These are phyloP conservation scores for Goniozus legneri DNA, from an alignment of 1,140 invertebrate species.

Conservation along the genomic window DNA sequence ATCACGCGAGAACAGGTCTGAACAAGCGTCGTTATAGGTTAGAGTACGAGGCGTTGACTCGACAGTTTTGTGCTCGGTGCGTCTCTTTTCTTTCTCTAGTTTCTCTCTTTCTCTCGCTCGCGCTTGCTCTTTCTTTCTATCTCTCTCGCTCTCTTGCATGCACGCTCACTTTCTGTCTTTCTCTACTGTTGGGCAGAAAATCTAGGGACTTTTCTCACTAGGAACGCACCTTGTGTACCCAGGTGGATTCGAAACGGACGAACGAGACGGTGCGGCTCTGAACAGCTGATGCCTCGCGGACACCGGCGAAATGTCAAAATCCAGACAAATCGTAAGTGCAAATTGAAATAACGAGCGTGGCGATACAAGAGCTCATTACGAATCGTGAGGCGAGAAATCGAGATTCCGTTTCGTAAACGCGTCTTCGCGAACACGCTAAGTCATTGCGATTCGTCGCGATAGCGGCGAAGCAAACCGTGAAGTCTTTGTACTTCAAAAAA, in stretches of 20 bases:
- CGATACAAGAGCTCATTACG: too few relatives aligned
- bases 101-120: too few relatives aligned
- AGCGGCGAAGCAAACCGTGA: constrained; percentile 3
- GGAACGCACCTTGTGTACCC: constrained; percentile 13
- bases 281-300: constrained; percentile 50
- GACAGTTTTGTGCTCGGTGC: too few relatives aligned
- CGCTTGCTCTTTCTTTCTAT: too few relatives aligned
- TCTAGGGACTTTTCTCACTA: constrained; percentile 41
- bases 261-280: constrained; percentile 37
- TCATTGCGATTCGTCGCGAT: constrained; percentile 3
- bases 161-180: background rate
- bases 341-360: too few relatives aligned
- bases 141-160: constrained; percentile 13
- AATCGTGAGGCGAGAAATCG: too few relatives aligned
- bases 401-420: too few relatives aligned
- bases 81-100: too few relatives aligned
- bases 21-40: too few relatives aligned
- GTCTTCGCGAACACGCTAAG: too few relatives aligned
- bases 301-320: constrained; percentile 56
- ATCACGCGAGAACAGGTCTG: too few relatives aligned
- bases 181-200: background rate
- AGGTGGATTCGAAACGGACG: too few relatives aligned
- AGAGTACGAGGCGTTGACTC: constrained; percentile 40
- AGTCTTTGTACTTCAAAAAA: constrained; percentile 11
- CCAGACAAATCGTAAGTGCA: constrained; percentile 52